Conservation (phyloP, 1,140 invertebrate genomes). For the Drosophila kurseongensis region DNA sequence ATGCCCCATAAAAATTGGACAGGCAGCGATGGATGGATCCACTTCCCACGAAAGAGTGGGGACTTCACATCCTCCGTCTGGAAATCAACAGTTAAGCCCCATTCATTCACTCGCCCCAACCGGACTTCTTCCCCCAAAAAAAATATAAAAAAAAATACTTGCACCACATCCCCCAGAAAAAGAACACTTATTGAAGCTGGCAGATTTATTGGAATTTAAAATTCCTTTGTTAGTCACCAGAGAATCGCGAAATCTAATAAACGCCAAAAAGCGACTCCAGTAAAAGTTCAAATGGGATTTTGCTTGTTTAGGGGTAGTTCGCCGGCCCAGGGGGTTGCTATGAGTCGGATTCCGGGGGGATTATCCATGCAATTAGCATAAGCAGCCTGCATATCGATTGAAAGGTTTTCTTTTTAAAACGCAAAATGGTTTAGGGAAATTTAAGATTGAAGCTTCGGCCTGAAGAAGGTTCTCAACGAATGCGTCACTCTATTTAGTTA, state of each 20-base stretch:
- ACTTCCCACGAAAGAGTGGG: slow-evolving; percentile 7
- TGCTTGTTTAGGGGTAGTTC: slow-evolving; percentile 22
- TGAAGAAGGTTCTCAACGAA: background rate
- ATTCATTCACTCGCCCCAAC: slow-evolving; percentile 42
- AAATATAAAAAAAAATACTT: background rate
- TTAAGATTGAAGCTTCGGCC: background rate
- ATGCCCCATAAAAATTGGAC: slow-evolving; percentile 24
- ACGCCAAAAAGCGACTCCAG: slow-evolving; percentile 50
- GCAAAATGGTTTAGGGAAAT: background rate
- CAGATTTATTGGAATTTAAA: slow-evolving; percentile 81
- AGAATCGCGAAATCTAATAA: slow-evolving; percentile 71
- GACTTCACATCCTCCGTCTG: slow-evolving; percentile 27
- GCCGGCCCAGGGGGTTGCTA: slow-evolving; percentile 5
- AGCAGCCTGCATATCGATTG: slow-evolving; percentile 36
- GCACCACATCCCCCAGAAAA: slow-evolving; percentile 8
- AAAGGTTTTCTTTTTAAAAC: background rate
- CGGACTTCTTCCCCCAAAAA: slow-evolving; percentile 2
- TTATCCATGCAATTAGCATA: slow-evolving; percentile 72
- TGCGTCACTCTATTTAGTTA: no score
- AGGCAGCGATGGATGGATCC: slow-evolving; percentile 20
- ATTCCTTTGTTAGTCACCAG: slow-evolving; percentile 67
- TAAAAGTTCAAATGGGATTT: slow-evolving; percentile 45
- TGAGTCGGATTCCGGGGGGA: slow-evolving; percentile 10
- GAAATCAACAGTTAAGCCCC: slow-evolving; percentile 51
- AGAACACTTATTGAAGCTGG: slow-evolving; percentile 72